These are phyloP conservation scores for Tychaedon coryphoeus DNA, from an alignment of 2,113 vertebrate species.

Conservation along the genomic window DNA sequence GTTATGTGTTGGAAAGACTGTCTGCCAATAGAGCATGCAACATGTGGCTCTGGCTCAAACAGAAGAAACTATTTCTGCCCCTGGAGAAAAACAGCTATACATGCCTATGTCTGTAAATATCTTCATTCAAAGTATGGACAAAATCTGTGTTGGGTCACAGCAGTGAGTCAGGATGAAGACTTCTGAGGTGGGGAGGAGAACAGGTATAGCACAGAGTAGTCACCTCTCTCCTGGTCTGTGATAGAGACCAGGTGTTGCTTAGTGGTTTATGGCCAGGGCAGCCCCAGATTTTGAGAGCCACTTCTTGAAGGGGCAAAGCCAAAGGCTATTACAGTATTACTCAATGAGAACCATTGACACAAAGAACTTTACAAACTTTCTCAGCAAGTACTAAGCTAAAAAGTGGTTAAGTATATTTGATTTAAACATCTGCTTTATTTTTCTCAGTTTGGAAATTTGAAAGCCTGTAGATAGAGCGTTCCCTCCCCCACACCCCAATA, in stretches of 20 bases:
- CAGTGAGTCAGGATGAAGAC: background rate
- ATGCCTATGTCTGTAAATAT: background rate
- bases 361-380: background rate
- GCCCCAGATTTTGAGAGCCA: background rate
- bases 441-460: background rate
- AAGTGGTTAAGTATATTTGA: background rate
- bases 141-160: background rate
- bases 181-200: background rate
- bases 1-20: background rate
- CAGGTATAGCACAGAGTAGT: accelerated
- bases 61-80: background rate
- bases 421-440: background rate
- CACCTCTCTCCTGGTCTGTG: background rate
- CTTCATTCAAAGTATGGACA: background rate
- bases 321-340: background rate
- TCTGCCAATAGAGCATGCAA: background rate
- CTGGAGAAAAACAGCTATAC: background rate
- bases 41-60: background rate
- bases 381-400: background rate
- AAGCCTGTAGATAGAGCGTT: background rate
- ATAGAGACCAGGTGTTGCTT: background rate
- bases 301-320: background rate
- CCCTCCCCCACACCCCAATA: background rate
- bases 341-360: background rate
- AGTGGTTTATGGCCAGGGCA: background rate